Base-by-base conservation (phyloP, 1,140 invertebrate species). In the Achroia grisella region DNA sequence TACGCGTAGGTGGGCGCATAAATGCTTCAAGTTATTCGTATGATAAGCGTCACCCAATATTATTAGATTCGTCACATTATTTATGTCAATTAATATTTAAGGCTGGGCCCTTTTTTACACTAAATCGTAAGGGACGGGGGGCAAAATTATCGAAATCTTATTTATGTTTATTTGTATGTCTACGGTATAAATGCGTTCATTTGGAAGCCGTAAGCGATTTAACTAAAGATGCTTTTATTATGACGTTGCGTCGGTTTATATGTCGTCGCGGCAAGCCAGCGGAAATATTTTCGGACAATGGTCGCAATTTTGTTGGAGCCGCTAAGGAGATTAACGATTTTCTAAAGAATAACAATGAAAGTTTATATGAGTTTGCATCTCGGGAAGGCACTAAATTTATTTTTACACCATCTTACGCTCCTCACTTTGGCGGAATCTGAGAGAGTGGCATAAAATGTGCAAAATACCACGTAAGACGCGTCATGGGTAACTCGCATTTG, bases 1-100 rank as follows among this genome's bases (percentile, higher is more conserved):
- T 87, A 4, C 41, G 71, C 44, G 75, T 81, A 12, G 74, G 76
- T 14, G 75, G 84, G 5, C 44, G 81, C 6, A 36, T 82, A 12
- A 2, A 43, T 17, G 41, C 66, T 23, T 46, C 79, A 1, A 32
- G 60, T 4, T 34, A 83, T 1, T 33, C 40, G 8, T 47, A 53
- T 39, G 54, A 64, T 14, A 48, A 59, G 11, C 81, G 74, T 42
- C 73, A 85, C 66, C 81, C 78, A 0, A 71, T 86, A 12, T 28
- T 87, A 10, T 29, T 87, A 10, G 68, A 71, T 10, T 23, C 46
- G 2, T 52, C 48, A 10, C 44, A 71, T 56, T 49, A 60, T 23
- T 39, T 84, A 10, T 65, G 67, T 9, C 44, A 56, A 8, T 30
- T 77, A 28, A 52, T 83, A 9, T 60, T 86, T 4, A 15, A 41